Evolutionary conservation across 1,140 invertebrate species (phyloP).

Genomic region (Vanessa atalanta): DNA sequence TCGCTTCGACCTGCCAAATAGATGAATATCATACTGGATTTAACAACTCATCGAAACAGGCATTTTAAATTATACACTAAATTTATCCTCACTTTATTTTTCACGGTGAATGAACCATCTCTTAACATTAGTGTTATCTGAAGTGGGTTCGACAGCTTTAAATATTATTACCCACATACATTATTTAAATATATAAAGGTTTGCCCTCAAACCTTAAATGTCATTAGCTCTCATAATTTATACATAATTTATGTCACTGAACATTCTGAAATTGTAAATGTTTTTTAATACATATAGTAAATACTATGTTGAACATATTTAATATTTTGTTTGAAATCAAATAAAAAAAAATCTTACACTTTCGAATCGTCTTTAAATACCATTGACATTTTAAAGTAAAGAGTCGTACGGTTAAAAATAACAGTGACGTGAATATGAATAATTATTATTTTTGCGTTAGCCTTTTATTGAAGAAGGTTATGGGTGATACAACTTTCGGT

Average conservation of each 20-base stretch:
- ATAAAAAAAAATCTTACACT: too few relatives aligned
- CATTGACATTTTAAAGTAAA: too few relatives aligned
- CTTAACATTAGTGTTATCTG: neutral
- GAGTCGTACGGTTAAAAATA: too few relatives aligned
- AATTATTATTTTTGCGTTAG: too few relatives aligned
- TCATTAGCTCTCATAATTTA: neutral
- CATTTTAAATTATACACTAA: neutral
- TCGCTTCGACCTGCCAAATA: neutral
- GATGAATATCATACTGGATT: neutral
- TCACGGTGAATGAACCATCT: neutral
- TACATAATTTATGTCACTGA: neutral
- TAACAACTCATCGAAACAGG: neutral
- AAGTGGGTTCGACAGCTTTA: constrained; percentile 6
- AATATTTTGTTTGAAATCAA: too few relatives aligned
- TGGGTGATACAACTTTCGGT: too few relatives aligned
- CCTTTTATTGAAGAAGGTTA: too few relatives aligned
- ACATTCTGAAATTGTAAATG: neutral
- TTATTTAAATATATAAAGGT: neutral
- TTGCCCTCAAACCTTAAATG: neutral
- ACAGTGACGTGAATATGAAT: too few relatives aligned
- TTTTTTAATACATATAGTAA: too few relatives aligned
- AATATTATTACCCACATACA: neutral
- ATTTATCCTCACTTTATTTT: neutral
- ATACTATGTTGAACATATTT: too few relatives aligned
- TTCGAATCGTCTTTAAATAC: too few relatives aligned